Conservation (phyloP, 92 coral and sea anemone genomes). For the Phenganax marumi region DNA sequence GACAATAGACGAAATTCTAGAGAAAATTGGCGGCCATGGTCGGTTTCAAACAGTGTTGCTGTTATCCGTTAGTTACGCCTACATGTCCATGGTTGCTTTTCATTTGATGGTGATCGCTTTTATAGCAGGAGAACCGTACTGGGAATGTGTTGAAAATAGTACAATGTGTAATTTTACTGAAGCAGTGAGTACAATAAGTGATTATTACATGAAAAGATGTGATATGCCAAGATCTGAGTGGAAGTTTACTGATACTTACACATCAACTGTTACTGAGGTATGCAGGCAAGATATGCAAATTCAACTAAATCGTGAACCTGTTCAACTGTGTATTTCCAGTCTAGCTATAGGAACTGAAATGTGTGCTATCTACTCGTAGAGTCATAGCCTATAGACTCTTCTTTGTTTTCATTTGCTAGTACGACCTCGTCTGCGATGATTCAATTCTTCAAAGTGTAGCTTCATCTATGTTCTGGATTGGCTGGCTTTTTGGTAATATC, state of each 20-base stretch:
- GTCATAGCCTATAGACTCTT: background rate
- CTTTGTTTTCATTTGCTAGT: slow-evolving; percentile 48
- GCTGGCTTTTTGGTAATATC: slow-evolving; percentile 74
- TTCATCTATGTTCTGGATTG: slow-evolving; percentile 73
- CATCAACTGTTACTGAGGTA: slow-evolving; percentile 97
- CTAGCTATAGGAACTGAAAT: background rate
- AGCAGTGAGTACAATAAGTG: slow-evolving; percentile 55
- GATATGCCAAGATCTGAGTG: slow-evolving; percentile 73
- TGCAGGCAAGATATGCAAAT: background rate
- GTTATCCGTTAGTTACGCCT: slow-evolving; percentile 62
- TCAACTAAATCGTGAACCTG: too few relatives aligned
- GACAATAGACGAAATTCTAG: slow-evolving; percentile 78
- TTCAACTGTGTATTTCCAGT: background rate
- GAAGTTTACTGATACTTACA: slow-evolving; percentile 87
- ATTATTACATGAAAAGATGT: slow-evolving; percentile 76
- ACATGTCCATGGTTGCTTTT: slow-evolving; percentile 79
- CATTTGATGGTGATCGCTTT: slow-evolving; percentile 93
- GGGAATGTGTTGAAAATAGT: slow-evolving; percentile 84
- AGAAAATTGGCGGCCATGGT: slow-evolving; percentile 80
- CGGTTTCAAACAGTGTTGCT: slow-evolving; percentile 83
- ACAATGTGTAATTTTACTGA: slow-evolving; percentile 77
- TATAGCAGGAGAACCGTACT: slow-evolving; percentile 91
- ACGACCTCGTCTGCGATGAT: slow-evolving; percentile 78
- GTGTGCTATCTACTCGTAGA: background rate
- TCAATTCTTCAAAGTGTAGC: slow-evolving; percentile 74